Base-by-base conservation (phyloP, 2,797 vertebrate genomes). In the Anabacerthia variegaticeps region DNA sequence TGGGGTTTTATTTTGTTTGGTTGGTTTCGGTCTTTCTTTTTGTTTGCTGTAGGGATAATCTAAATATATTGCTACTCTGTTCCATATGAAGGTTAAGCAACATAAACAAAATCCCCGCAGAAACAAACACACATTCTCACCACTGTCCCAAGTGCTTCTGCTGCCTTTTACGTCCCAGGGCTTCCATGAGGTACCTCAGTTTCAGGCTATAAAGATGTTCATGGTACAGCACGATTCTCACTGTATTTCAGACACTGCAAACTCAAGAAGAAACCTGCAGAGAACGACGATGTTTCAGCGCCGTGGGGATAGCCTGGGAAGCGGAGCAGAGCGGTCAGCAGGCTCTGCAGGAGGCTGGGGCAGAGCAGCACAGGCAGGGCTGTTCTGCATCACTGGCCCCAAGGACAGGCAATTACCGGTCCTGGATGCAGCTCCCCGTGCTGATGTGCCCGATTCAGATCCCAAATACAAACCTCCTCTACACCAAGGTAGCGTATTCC, bases 281-380 rank as follows among this genome's bases (percentile, higher is more conserved):
- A 54, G 89, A 67, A 76, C 14, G 54, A 19, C 26, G 5, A 22
- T 5, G 18, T 77, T 73, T 55, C 30, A 62, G 54, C 7, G 2
- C 8, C 6, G 13, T 10, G 37, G 24, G 44, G 28, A 18, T 55
- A 9, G 7, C 21, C 7, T 0, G 0, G 43, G 26, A 46, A 52
- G 56, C 14, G 22, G 26, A 54, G 37, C 0, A 0, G 30, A 34
- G 30, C 0, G 0, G 43, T 18, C 48, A 67, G 23, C n/a, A 37
- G 26, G 34, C 36, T 78, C 28, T 36, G 3, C 18, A 24, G 44
- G 26, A 61, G 44, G 12, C 54, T 79, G 67, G 23, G 9, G 30
- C 20, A 3, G 19, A 55, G 14, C 1, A 2, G 15, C 1, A 1
- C 43, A 58, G n/a, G 49, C 9, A 22, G 41, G 56, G 20, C 3